Evolutionary conservation across 2,113 vertebrate genomes (phyloP).

Genomic region (Poicephalus gulielmi): DNA sequence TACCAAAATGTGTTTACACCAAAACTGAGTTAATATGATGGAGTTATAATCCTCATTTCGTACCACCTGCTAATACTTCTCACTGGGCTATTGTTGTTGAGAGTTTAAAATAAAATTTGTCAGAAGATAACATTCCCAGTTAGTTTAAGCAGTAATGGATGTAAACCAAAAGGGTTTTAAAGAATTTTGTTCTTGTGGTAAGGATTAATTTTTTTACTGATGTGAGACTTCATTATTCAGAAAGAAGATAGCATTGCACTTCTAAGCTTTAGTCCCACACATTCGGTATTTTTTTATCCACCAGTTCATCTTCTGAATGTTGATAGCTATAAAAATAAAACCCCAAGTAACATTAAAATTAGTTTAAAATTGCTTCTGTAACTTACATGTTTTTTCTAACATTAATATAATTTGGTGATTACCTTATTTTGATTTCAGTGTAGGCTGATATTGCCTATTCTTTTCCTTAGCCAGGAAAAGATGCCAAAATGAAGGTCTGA

Average conservation of each 20-base stretch:
- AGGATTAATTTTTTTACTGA: neutral
- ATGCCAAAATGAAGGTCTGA: neutral
- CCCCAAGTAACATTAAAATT: neutral
- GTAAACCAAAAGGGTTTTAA: neutral
- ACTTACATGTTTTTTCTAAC: neutral
- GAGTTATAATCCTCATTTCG: neutral
- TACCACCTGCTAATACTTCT: neutral
- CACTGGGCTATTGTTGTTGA: neutral
- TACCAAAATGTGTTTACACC: neutral
- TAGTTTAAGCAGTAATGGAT: neutral
- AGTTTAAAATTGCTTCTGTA: neutral
- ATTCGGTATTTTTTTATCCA: neutral
- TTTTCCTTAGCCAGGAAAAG: neutral
- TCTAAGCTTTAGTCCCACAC: neutral
- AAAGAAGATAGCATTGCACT: neutral
- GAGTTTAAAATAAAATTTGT: neutral
- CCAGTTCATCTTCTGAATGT: neutral
- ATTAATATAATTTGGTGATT: neutral
- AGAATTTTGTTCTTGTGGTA: neutral
- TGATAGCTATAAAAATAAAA: neutral
- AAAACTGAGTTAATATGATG: neutral
- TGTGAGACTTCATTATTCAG: neutral
- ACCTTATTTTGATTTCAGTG: neutral
- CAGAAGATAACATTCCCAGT: neutral
- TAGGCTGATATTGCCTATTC: neutral